Conservation (phyloP, 2,888 invertebrate species). For the Malthinus flaveolus region DNA sequence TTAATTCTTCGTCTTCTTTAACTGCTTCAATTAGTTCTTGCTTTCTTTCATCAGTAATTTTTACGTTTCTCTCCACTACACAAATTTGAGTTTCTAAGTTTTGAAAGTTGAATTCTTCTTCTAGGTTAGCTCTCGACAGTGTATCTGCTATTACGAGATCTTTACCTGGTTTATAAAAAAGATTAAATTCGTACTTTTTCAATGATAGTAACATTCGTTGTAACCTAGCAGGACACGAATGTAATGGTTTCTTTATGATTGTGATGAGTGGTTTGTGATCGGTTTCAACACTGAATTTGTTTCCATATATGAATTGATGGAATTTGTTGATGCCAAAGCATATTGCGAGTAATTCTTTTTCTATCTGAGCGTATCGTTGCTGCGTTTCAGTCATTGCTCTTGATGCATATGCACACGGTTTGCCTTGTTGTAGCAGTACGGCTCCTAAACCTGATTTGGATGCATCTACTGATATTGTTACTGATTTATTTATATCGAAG, state of each 20-base stretch:
- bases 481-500: neutral
- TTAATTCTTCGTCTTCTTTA: conserved; percentile 12
- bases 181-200: conserved; percentile 18
- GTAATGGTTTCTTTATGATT: conserved; percentile 19
- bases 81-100: conserved; percentile 8
- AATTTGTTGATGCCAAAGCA: conserved; percentile 2
- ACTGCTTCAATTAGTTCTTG: conserved; percentile 4
- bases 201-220: conserved; percentile 13
- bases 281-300: neutral
- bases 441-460: neutral
- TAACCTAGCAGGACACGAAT: conserved; percentile 17
- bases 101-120: conserved; percentile 1
- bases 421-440: conserved; percentile 38
- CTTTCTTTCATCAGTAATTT: conserved; percentile 1
- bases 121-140: conserved; percentile 12
- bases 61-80: neutral
- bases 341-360: conserved; percentile 40
- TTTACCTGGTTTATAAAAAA: conserved; percentile 23
- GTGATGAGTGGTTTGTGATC: neutral
- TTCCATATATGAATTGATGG: conserved; percentile 1
- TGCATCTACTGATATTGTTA: neutral
- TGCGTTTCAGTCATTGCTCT: conserved; percentile 38
- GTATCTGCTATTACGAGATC: conserved; percentile 24
- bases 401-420: conserved; percentile 47
- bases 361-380: conserved; percentile 41